These are phyloP conservation scores for Halocynthia roretzi DNA, from an alignment of 23 tunicate species.

Conservation along the genomic window DNA sequence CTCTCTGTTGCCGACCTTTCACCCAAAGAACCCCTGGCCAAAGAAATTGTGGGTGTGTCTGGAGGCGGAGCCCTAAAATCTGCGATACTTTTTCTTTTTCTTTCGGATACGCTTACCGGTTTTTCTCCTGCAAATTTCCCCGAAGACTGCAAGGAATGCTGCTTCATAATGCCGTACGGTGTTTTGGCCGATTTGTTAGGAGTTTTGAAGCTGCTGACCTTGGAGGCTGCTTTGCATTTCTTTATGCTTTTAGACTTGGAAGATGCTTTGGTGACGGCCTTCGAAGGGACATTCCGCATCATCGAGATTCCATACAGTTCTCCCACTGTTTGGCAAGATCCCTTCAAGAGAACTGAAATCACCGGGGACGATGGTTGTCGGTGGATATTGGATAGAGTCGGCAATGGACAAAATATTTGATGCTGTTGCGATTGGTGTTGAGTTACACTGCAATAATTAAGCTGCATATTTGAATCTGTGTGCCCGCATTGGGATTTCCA, in stretches of 20 bases:
- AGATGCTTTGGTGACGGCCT: too few species aligned
- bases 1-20: background rate
- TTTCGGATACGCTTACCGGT: background rate
- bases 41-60: constrained; percentile 39
- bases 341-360: constrained; percentile 8
- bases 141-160: background rate
- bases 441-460: background rate
- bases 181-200: constrained; percentile 24
- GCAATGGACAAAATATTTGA: background rate
- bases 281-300: too few species aligned
- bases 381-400: background rate
- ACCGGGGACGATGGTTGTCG: background rate
- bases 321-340: constrained; percentile 2
- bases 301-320: too few species aligned
- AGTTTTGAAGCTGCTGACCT: too few species aligned
- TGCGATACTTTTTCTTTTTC: constrained; percentile 3
- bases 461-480: background rate
- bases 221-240: too few species aligned
- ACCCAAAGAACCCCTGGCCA: constrained; percentile 9
- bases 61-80: constrained; percentile 31
- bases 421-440: background rate
- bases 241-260: too few species aligned
- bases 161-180: constrained; percentile 36
- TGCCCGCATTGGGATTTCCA: too few species aligned
- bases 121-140: background rate